Base-by-base conservation (phyloP, 2,888 invertebrate species). In the Leptopterna dolabrata region DNA sequence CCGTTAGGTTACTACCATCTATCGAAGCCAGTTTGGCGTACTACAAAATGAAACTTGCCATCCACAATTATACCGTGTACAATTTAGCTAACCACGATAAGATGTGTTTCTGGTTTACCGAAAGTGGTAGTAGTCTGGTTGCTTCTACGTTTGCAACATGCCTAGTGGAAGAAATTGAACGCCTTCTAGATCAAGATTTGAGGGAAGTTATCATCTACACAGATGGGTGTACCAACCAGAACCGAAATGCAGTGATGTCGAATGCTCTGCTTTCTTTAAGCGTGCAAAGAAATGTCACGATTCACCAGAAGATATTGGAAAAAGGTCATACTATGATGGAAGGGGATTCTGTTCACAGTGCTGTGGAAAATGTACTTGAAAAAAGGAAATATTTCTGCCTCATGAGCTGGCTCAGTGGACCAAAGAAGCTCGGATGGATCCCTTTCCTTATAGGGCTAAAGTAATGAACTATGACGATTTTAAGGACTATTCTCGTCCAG, bases 381-480 rank as follows among this genome's bases (percentile, higher is more conserved):
- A 16, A 16, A 51, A 51, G 51, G 16, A 51, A 51, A 51, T 51
- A 13, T 51, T 13, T 16, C 51, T 51, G 11, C 51, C 51, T 13
- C 51, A 51, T 51, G 51, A 51, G 16, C 9, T 51, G 51, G 51
- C 16, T 51, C 51, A 51, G 51, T 45, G 55, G 43, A 87, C 86
- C 14, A 82, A 86, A 55, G 86, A 81, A 85, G 86, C 88, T 24
- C 3, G 88, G 19, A 36, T 11, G 29, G 16, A 73, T 14, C 82
- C 82, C 7, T 82, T 82, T 55, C 82, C 82, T 13, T 82, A 82
- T 24, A 24, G 55, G 36, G 29, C 82, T 11, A 36, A 51, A 29
- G 4, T 14, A 24, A 27, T 82, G 82, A 11, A 47, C 19, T n/a
- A 82, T 19, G 27, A 7, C 63, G 24, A 29, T 29, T 51, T 82